Evolutionary conservation across 2,113 vertebrate genomes (phyloP), one percentile per base, ranked within the genome.

Genomic region (Misgurnus anguillicaudatus): DNA sequence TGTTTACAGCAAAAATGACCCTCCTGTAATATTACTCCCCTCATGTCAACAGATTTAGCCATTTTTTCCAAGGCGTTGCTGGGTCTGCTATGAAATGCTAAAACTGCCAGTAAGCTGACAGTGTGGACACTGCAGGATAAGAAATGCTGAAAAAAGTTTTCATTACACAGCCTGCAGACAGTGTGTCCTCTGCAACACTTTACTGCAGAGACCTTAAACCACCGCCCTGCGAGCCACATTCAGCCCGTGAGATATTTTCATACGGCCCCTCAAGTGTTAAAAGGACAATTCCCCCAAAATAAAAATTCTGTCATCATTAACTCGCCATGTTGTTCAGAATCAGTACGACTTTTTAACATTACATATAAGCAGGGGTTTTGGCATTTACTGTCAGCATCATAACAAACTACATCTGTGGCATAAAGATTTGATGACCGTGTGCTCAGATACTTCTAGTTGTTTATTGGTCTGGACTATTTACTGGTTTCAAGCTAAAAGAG

Each of bases 351-450:
- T 55, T 53, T 17, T 17, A 55, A n/a, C 16, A 19, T 71, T 71
- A 8, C 3, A 9, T 62, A 47, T 31, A 62, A 16, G 61, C 58
- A 17, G 57, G 47, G 4, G 72, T 11, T 60, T 62, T 74, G 72
- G 41, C 57, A 74, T 74, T 62, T 47, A 60, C 57, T 85, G 80
- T 88, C 86, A 89, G 87, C 81, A 89, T 89, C 85, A 83, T 62
- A 13, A n/a, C n/a, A 41, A 39, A 39, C 38, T 36, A 39, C 81
- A 85, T 86, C 82, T 79, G 79, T 87, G 87, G 87, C 87, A 87
- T 84, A 84, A 89, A 84, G 81, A 1, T 31, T 31, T 31, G 24
- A 24, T 24, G 24, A 31, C 24, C 2, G 24, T 31, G 24, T 31
- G 24, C 24, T 31, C 24, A 31, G 24, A 31, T 31, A 31, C 24